Percentiles rank a stretch among this genome's conserved stretches.
Conservation (phyloP, 1,140 invertebrate genomes). For the Solen grandis region DNA sequence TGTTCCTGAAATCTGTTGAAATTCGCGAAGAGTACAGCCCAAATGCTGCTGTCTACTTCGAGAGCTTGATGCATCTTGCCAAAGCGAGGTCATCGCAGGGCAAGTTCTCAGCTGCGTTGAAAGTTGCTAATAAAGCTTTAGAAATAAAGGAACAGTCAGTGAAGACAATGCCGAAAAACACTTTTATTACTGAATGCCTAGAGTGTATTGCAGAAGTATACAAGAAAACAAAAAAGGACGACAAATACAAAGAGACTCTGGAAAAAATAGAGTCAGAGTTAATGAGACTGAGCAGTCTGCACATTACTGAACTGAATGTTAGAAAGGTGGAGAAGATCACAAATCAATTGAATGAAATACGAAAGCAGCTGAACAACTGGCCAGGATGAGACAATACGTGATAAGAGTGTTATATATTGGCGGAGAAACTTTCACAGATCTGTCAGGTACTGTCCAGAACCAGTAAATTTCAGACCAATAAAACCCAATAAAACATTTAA, state of each 20-base stretch:
- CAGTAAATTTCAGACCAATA: no score
- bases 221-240: background rate
- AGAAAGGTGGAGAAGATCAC: background rate
- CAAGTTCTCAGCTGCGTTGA: background rate
- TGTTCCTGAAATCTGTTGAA: slow-evolving; percentile 26
- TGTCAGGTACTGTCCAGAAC: no score
- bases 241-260: slow-evolving; percentile 19
- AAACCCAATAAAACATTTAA: no score
- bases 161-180: slow-evolving; percentile 17
- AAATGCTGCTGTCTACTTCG: slow-evolving; percentile 4
- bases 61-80: slow-evolving; percentile 43
- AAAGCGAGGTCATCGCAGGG: background rate
- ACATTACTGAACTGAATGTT: slow-evolving; percentile 15
- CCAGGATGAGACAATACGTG: background rate
- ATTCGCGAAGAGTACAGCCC: background rate
- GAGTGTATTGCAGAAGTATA: slow-evolving; percentile 34
- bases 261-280: slow-evolving; percentile 34
- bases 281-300: slow-evolving; percentile 21
- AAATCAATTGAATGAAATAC: no score
- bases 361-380: slow-evolving; percentile 1
- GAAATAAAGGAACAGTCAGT: background rate
- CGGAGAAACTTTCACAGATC: no score
- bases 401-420: no score
- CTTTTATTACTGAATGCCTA: slow-evolving; percentile 24
- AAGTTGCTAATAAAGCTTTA: slow-evolving; percentile 14